Conservation (phyloP, 2,113 vertebrate species). For the Nipponia nippon region DNA sequence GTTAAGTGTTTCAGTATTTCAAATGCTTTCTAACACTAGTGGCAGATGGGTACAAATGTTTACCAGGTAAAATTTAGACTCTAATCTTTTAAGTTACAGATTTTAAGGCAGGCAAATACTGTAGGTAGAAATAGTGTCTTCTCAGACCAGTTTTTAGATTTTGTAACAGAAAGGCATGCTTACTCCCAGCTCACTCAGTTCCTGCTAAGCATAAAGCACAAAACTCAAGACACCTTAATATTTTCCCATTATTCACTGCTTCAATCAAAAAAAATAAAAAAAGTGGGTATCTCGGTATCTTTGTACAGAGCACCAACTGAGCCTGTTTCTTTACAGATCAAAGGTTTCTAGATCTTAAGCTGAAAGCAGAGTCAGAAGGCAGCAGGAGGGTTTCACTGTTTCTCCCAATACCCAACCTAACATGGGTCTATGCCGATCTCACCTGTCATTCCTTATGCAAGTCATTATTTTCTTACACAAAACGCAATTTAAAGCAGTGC, state of each 20-base stretch:
- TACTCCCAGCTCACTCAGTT: neutral
- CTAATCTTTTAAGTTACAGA: neutral
- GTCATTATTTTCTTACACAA: neutral
- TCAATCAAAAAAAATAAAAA: no score
- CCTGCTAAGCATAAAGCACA: neutral
- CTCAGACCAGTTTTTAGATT: neutral
- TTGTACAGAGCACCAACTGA: neutral
- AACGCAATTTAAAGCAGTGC: neutral
- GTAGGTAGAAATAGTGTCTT: neutral
- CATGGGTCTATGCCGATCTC: rapidly evolving
- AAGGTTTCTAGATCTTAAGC: neutral
- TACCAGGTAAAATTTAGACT: neutral
- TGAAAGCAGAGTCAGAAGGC: neutral
- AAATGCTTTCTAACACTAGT: neutral
- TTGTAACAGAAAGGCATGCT: neutral
- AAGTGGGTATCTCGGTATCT: rapidly evolving
- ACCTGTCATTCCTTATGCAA: neutral
- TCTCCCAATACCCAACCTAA: neutral
- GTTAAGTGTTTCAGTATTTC: neutral
- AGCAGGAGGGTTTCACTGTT: neutral
- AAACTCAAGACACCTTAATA: neutral
- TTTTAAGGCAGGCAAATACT: neutral
- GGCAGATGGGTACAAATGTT: neutral
- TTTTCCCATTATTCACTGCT: neutral
- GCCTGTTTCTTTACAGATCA: neutral